Conservation (phyloP, 2,113 vertebrate species). For the Lepisosteus oculatus region DNA sequence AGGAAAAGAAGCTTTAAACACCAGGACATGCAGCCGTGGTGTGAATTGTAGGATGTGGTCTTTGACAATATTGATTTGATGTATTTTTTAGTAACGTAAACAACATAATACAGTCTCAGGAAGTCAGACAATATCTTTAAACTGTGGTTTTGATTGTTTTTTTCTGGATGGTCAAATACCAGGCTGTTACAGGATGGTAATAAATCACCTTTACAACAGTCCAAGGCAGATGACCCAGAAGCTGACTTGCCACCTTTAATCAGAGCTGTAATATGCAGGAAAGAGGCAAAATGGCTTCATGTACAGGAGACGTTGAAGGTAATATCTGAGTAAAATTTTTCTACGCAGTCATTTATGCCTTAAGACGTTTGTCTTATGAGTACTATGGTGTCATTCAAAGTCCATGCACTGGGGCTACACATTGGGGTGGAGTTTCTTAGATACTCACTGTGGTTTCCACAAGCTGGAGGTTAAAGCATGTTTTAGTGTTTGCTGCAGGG, state of each 20-base stretch:
- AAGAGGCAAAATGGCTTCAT: conserved; percentile 21
- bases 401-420: no score
- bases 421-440: no score
- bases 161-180: neutral
- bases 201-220: neutral
- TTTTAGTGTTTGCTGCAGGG: no score
- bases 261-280: conserved; percentile 13
- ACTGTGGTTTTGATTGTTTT: neutral
- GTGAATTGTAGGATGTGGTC: no score
- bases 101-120: neutral
- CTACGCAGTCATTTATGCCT: neutral
- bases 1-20: no score
- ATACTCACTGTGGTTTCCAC: no score
- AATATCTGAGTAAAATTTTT: neutral
- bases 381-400: neutral
- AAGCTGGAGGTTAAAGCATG: no score
- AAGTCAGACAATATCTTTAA: neutral
- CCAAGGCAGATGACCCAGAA: conserved; percentile 18
- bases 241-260: conserved; percentile 36
- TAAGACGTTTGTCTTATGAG: neutral
- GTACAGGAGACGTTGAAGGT: conserved; percentile 32
- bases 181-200: conserved; percentile 33
- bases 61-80: no score
- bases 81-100: no score
- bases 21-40: no score